Conservation (phyloP, 2,797 vertebrate genomes). For the Enteromius unitaeniatus region DNA sequence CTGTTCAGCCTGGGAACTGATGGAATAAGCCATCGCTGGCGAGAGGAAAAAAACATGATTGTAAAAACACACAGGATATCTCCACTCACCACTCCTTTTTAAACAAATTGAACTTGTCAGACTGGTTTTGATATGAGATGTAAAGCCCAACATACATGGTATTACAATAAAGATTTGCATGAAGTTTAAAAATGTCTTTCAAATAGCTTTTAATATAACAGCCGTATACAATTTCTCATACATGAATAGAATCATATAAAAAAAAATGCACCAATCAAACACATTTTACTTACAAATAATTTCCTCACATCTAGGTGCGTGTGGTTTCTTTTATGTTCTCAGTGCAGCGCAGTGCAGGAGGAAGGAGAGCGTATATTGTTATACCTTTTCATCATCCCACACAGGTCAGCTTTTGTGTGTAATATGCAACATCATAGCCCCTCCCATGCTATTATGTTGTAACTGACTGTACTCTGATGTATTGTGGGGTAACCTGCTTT, state of each 20-base stretch:
- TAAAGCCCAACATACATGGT: neutral
- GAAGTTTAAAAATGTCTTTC: neutral
- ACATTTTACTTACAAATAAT: neutral
- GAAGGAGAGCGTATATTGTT: neutral
- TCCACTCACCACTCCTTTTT: slow-evolving; percentile 1
- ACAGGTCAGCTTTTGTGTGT: neutral
- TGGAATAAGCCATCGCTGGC: slow-evolving; percentile 36
- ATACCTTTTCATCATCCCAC: neutral
- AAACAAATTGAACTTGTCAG: neutral
- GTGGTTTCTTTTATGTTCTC: neutral
- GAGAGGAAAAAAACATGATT: neutral
- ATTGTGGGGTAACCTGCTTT: neutral
- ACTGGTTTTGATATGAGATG: slow-evolving; percentile 7
- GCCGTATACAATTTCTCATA: neutral
- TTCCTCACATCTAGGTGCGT: neutral
- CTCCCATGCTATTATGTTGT: slow-evolving; percentile 1
- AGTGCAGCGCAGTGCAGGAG: neutral
- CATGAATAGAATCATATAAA: neutral
- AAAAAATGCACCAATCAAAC: neutral
- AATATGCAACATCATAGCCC: neutral
- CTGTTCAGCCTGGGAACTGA: slow-evolving; percentile 26
- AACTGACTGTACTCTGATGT: slow-evolving; percentile 5
- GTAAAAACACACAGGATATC: neutral
- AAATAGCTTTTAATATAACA: neutral
- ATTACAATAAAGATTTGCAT: neutral